Percentiles rank a stretch among this genome's conserved stretches.
These are phyloP conservation scores for Andrena hattorfiana DNA, from an alignment of 2,888 invertebrate genomes.

Conservation along the genomic window DNA sequence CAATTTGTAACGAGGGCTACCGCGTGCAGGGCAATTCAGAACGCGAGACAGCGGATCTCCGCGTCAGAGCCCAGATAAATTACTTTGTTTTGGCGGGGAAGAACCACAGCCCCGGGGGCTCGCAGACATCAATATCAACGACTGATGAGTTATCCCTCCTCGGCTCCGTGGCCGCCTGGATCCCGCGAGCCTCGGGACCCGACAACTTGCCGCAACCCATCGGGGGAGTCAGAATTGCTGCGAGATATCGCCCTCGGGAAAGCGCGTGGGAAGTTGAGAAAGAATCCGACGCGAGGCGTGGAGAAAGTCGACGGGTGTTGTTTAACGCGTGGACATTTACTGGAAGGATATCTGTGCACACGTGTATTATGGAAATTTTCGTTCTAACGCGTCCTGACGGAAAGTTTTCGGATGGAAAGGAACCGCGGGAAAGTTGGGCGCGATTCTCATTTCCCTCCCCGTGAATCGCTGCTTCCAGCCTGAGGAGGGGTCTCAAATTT, in stretches of 20 bases:
- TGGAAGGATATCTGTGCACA: too few species aligned
- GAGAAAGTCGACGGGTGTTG: background rate
- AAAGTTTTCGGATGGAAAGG: background rate
- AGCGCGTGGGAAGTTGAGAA: background rate
- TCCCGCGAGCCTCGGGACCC: background rate
- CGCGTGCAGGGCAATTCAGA: constrained; percentile 38
- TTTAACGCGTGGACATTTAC: background rate
- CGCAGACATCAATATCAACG: constrained; percentile 67
- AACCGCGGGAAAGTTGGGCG: background rate
- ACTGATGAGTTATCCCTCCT: constrained; percentile 57
- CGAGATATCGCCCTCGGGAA: background rate
- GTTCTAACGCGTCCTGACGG: background rate
- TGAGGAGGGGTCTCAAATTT: constrained; percentile 16
- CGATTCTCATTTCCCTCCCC: constrained; percentile 14
- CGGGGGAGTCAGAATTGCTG: background rate
- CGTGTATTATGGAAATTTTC: background rate
- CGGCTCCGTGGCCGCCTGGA: constrained; percentile 8
- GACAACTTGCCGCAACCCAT: background rate
- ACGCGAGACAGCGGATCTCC: constrained; percentile 58
- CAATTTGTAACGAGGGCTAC: constrained; percentile 65
- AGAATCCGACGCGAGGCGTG: background rate
- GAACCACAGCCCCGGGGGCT: constrained; percentile 54
- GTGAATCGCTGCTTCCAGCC: constrained; percentile 10
- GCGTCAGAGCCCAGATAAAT: constrained; percentile 66
- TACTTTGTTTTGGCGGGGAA: constrained; percentile 70